Evolutionary conservation across 2,888 invertebrate genomes (phyloP).

Genomic region (Punctoribates punctum): DNA sequence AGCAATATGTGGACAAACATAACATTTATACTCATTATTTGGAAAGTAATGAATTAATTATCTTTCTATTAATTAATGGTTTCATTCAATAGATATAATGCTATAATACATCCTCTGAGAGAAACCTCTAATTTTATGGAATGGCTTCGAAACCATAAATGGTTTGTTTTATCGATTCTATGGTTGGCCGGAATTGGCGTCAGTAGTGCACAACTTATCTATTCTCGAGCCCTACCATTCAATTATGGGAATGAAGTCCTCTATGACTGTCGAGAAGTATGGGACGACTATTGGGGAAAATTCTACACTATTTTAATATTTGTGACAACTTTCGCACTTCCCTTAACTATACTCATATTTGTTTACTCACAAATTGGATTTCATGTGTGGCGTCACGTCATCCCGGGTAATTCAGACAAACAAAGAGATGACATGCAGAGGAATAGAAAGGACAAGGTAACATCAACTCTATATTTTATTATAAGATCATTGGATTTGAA

Average conservation of each 20-base stretch:
- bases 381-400: conserved; percentile 40
- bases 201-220: conserved; percentile 31
- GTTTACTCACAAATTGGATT: conserved; percentile 38
- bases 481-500: too few relatives aligned
- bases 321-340: conserved; percentile 31
- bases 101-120: neutral
- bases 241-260: neutral
- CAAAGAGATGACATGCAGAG: conserved; percentile 15
- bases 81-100: conserved; percentile 25
- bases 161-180: conserved; percentile 3
- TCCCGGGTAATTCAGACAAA: conserved; percentile 38
- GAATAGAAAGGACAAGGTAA: conserved; percentile 11
- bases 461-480: neutral
- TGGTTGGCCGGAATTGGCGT: conserved; percentile 22
- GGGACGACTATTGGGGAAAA: conserved; percentile 2
- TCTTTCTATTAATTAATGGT: too few relatives aligned
- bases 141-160: conserved; percentile 29
- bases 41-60: too few relatives aligned
- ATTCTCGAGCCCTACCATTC: conserved; percentile 38
- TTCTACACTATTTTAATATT: conserved; percentile 30
- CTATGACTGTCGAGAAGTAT: conserved; percentile 36
- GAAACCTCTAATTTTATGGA: neutral
- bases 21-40: too few relatives aligned
- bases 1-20: too few relatives aligned
- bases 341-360: conserved; percentile 32